phyloP scores from a whole-genome alignment of 2,888 invertebrate genomes.

The Nymphalis urticae region DNA sequence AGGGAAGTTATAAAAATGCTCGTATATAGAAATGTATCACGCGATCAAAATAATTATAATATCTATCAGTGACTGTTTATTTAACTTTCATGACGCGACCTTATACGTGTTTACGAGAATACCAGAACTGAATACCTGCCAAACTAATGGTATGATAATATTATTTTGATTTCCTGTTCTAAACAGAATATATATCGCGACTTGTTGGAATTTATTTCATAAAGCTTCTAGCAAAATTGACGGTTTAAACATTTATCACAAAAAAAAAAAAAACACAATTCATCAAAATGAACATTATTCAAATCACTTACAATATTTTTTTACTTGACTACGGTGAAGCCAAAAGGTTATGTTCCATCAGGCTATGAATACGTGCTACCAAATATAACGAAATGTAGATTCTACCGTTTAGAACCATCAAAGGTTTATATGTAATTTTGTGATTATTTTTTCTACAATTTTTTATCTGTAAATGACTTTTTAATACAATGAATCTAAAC shows the following conservation, averaged over 20 bases:
- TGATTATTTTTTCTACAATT: too few relatives aligned
- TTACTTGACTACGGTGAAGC: not conserved
- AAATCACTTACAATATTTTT: not conserved
- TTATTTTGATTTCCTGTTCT: constrained; percentile 16
- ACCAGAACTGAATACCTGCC: not conserved
- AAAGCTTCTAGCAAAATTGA: not conserved
- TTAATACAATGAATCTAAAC: too few relatives aligned
- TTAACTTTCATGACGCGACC: not conserved
- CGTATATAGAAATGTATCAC: too few relatives aligned
- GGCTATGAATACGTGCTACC: too few relatives aligned
- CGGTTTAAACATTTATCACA: not conserved
- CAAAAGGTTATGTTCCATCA: not conserved
- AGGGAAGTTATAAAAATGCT: too few relatives aligned
- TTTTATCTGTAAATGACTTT: too few relatives aligned
- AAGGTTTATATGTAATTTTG: too few relatives aligned
- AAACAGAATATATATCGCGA: constrained; percentile 1
- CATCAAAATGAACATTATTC: not conserved
- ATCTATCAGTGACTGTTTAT: not conserved
- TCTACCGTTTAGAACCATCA: too few relatives aligned
- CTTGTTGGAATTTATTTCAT: constrained; percentile 8
- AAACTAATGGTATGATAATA: constrained; percentile 22
- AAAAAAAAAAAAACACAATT: too few relatives aligned
- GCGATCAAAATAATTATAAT: too few relatives aligned
- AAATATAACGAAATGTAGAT: too few relatives aligned
- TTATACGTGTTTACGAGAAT: not conserved